Evolutionary conservation across 1,140 invertebrate genomes (phyloP), one percentile per base, ranked within the genome.

Genomic region (Apis laboriosa): DNA sequence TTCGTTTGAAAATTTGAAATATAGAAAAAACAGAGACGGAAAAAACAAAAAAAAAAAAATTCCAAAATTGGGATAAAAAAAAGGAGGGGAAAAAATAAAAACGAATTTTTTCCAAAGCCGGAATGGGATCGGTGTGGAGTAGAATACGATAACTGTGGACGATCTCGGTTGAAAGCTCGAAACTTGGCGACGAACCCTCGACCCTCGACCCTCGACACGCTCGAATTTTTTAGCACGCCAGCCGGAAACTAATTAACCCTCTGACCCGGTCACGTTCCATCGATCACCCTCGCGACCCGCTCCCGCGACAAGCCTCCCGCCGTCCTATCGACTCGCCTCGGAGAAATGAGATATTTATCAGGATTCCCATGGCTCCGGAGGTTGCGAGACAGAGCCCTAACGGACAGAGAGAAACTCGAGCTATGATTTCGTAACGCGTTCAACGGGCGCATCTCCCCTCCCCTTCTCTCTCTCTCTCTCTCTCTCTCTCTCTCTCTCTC

Each of bases 221-320:
- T 74, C 70, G 78, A 80, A 80, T 64, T 74, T 74, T 79, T 73
- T 58, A 55, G 12, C 49, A 34, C 61, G 71, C 34, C 61, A 71
- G 67, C 63, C 60, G 67, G 77, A 51, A 66, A 56, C 61, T 81
- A 76, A 81, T 81, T 81, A 81, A 81, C 79, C 79, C 63, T 67
- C 12, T 81, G 72, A 81, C 72, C 72, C 43, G 79, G 79, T 81
- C 73, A 81, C 72, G 72, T 66, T 76, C 49, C 63, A 81, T 81
- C 79, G 79, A 81, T 81, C 63, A 76, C 53, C 15, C 53, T 49
- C 72, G 60, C 72, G 61, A 60, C 34, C 72, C 58, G 11, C 12
- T 28, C n/a, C 28, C 8, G 60, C 70, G 51, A 70, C 72, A 15
- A 70, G 43, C 70, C 24, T 24, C 64, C 21, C 55, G 19, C 43